Conservation (phyloP, 2,797 vertebrate genomes). For the Mallotus villosus region DNA sequence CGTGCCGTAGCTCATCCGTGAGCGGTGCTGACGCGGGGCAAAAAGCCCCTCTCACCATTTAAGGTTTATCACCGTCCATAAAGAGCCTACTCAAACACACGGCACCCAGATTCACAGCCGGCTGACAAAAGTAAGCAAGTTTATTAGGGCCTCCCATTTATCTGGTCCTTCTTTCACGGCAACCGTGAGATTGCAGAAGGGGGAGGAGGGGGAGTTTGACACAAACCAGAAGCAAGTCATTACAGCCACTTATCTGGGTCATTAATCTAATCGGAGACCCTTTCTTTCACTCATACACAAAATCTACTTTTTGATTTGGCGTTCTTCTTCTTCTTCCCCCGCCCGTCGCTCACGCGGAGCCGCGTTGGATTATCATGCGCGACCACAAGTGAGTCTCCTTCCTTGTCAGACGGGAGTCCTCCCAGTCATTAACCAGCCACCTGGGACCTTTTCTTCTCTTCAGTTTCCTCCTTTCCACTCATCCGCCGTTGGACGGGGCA, state of each 20-base stretch:
- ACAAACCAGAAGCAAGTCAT: not conserved
- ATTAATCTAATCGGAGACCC: constrained; percentile 13
- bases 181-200: constrained; percentile 8
- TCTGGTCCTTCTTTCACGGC: constrained; percentile 19
- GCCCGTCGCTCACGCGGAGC: not conserved
- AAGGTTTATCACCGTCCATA: constrained; percentile 40
- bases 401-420: constrained; percentile 20
- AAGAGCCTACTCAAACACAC: constrained; percentile 28
- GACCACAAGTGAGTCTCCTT: not conserved
- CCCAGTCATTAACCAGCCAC: constrained; percentile 15
- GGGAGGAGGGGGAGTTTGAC: not conserved
- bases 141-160: constrained; percentile 41
- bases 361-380: constrained; percentile 1
- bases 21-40: constrained; percentile 37
- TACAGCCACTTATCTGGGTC: constrained; percentile 19
- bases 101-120: constrained; percentile 27
- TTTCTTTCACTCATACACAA: not conserved
- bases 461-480: constrained; percentile 17
- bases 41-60: constrained; percentile 30
- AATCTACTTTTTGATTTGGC: not conserved
- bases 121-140: constrained; percentile 37
- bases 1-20: constrained; percentile 23
- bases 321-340: too few species aligned
- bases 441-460: constrained; percentile 23
- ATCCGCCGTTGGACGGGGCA: constrained; percentile 4